phyloP scores from a whole-genome alignment of 37 sponge, comb jelly and placozoan species.

The Hormiphora californensis region DNA sequence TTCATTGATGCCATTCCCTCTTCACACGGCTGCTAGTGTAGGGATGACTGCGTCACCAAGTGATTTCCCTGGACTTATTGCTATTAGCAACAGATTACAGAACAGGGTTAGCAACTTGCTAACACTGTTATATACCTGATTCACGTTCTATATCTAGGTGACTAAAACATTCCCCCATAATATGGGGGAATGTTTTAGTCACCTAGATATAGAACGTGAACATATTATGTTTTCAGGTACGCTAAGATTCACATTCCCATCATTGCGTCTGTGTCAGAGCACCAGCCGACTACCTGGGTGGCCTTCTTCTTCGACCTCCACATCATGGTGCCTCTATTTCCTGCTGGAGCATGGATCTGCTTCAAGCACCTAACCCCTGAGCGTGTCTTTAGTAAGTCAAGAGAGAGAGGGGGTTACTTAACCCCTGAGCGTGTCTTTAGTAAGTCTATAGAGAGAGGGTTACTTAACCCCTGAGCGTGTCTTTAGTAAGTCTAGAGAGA shows the following conservation, averaged over 20 bases:
- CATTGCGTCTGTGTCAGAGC: conserved; percentile 97
- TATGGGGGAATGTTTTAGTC: too few relatives aligned
- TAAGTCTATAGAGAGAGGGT: conserved; percentile 57
- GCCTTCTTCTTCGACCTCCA: conserved; percentile 99
- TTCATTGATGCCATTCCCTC: neutral
- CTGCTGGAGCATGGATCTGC: conserved; percentile 95
- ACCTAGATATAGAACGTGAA: too few relatives aligned
- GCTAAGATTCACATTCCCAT: conserved; percentile 99
- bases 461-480: conserved; percentile 86
- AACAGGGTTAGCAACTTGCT: too few relatives aligned
- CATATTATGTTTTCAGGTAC: conserved; percentile 85
- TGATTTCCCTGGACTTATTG: too few relatives aligned
- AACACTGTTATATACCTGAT: too few relatives aligned
- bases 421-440: conserved; percentile 92
- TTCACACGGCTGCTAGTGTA: too few relatives aligned
- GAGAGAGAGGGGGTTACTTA: conserved; percentile 58
- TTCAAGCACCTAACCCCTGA: conserved; percentile 84
- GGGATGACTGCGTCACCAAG: too few relatives aligned
- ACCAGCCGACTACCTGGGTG: conserved; percentile 99
- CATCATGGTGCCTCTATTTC: conserved; percentile 89
- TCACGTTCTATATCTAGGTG: too few relatives aligned
- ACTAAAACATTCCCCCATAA: too few relatives aligned
- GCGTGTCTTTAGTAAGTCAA: conserved; percentile 82
- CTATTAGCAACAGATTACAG: too few relatives aligned
- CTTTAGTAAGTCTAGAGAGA: conserved; percentile 71